A percentile compares a stretch with the other conserved stretches of the same genome.
These are phyloP conservation scores for Leptinotarsa texana DNA, from an alignment of 1,140 invertebrate species.

Conservation along the genomic window DNA sequence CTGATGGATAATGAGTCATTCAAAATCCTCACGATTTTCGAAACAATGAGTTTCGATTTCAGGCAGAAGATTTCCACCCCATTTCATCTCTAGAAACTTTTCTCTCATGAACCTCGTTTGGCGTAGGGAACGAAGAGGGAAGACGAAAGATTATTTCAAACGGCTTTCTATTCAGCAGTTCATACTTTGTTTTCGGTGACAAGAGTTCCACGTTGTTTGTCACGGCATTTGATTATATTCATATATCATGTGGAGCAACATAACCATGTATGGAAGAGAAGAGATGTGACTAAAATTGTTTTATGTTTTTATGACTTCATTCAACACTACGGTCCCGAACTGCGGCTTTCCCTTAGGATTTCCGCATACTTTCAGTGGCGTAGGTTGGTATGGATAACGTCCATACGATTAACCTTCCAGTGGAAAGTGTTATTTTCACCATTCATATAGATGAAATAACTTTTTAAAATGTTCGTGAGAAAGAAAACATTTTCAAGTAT, in stretches of 20 bases:
- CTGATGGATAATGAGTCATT: no score
- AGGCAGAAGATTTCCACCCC: no score
- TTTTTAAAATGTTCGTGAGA: no score
- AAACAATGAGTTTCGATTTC: no score
- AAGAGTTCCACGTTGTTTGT: background rate
- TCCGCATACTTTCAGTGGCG: background rate
- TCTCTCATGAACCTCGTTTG: no score
- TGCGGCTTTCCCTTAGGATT: background rate
- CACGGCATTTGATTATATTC: background rate
- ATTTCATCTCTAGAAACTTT: no score
- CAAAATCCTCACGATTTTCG: no score
- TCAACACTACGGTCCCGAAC: background rate
- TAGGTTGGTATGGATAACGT: background rate
- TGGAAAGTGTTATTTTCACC: no score
- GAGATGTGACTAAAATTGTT: background rate
- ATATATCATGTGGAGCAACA: background rate
- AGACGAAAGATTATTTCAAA: background rate
- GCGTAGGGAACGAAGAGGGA: no score
- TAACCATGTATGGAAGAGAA: background rate
- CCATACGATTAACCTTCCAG: no score
- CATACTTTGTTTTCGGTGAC: background rate
- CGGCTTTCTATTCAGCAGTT: background rate
- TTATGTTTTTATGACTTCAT: constrained; percentile 8
- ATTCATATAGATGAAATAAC: no score
- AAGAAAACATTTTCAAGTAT: no score